Evolutionary conservation across 2,113 vertebrate genomes (phyloP).

Genomic region (Sciurus niger): DNA sequence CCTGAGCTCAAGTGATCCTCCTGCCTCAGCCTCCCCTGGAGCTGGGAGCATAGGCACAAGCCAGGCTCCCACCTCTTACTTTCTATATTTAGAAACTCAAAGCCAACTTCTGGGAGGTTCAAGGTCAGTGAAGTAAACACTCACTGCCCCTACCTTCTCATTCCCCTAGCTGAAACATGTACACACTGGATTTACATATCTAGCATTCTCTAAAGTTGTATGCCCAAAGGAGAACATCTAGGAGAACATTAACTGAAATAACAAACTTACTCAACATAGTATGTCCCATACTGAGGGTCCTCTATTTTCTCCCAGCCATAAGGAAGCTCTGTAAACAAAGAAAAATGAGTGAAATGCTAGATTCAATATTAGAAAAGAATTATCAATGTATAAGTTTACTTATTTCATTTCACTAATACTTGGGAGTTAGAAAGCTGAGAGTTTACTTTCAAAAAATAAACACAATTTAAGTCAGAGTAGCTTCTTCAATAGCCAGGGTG

Average conservation of each 20-base stretch:
- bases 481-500: neutral
- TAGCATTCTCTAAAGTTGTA: neutral
- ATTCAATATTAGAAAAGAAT: conserved; percentile 35
- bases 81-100: conserved; percentile 15
- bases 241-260: conserved; percentile 1
- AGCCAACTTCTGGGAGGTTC: neutral
- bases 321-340: conserved; percentile 94
- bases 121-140: neutral
- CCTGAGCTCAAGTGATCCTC: neutral
- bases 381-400: conserved; percentile 37
- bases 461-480: neutral
- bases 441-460: conserved; percentile 47
- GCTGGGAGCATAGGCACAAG: neutral
- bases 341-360: conserved; percentile 52
- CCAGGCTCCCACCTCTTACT: neutral
- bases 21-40: neutral
- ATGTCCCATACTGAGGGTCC: conserved; percentile 97
- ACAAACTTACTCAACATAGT: conserved; percentile 97
- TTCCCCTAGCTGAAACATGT: neutral
- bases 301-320: conserved; percentile 99
- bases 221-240: neutral
- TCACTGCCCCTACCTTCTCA: neutral
- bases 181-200: neutral
- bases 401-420: conserved; percentile 14
- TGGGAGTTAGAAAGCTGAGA: conserved; percentile 16